Base-by-base conservation (phyloP, 2,888 invertebrate species). In the Xanthorhoe designata region DNA sequence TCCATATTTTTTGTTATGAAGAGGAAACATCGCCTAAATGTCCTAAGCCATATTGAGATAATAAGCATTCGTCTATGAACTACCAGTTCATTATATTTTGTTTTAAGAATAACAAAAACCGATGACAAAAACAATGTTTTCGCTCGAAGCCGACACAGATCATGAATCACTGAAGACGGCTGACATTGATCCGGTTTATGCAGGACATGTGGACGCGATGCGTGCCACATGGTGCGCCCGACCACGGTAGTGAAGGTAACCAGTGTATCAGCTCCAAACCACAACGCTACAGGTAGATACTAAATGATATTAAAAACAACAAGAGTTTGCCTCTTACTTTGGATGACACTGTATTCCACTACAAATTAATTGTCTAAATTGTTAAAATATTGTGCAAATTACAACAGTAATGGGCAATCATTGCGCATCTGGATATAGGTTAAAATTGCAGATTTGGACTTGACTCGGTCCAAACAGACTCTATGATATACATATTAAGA, bases 171-270 rank as follows among this genome's bases (percentile, higher is more conserved):
- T 66, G 56, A 61, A 66, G 67, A 56, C 59, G 66, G 67, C 63
- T 78, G 84, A 79, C 82, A 84, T 84, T 85, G 85, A 82, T 79
- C 78, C 77, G 76, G 78, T 83, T 81, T 83, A 87, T 87, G 86
- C 82, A 78, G 86, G 80, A 78, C 84, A 75, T 78, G 80, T 78
- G 69, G 72, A 66, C 68, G 70, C 70, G 71, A 73, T 76, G 78
- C 72, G 64, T 64, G 67, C 74, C 79, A 81, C 79, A 79, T 62
- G 68, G 65, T 61, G 54, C 49, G 61, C 60, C 64, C 72, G 73
- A 57, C 76, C 54, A 45, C 64, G 54, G 60, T 18, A 49, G 2
- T 58, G 19, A 29, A 45, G 9, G 10, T 56, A 52, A 38, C 57
- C 64, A 64, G 64, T 64, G 17, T 49, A 38, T 52, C 57, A 59